Evolutionary conservation across 2,888 invertebrate species (phyloP).

Genomic region (Epirrhoe tristata): DNA sequence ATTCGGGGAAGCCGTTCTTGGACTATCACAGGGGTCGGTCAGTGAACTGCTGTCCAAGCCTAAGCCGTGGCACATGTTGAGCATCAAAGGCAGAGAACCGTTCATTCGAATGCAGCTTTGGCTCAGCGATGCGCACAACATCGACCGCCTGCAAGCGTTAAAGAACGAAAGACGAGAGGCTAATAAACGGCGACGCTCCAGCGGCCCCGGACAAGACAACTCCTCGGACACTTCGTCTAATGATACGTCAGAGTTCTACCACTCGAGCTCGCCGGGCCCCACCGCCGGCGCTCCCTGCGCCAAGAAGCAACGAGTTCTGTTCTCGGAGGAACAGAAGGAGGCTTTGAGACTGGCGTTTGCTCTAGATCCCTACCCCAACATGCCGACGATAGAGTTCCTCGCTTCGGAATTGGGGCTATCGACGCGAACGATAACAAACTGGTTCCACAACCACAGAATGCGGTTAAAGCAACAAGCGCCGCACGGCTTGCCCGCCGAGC

Average conservation of each 20-base stretch:
- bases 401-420: conserved; percentile 96
- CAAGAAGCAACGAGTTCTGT: conserved; percentile 97
- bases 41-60: conserved; percentile 99
- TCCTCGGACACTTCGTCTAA: conserved; percentile 95
- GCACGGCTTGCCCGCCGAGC: conserved; percentile 90
- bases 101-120: conserved; percentile 98
- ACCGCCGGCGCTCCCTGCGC: conserved; percentile 92
- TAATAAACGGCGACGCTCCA: conserved; percentile 94
- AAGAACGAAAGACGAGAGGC: conserved; percentile 97
- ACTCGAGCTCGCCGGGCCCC: conserved; percentile 93
- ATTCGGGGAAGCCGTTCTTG: conserved; percentile 98
- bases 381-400: conserved; percentile 97
- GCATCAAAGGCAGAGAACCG: conserved; percentile 98
- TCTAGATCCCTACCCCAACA: conserved; percentile 98
- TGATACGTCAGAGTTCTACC: conserved; percentile 95
- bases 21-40: conserved; percentile 98
- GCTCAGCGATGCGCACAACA: conserved; percentile 97
- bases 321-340: conserved; percentile 99
- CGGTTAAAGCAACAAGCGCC: conserved; percentile 96
- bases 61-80: conserved; percentile 99
- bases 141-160: conserved; percentile 95
- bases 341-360: conserved; percentile 97
- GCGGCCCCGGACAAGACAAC: conserved; percentile 93
- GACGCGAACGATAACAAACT: conserved; percentile 98
- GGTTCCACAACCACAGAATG: conserved; percentile 99